Conservation (phyloP, 2,888 invertebrate species). For the Ophioninae sp. region DNA sequence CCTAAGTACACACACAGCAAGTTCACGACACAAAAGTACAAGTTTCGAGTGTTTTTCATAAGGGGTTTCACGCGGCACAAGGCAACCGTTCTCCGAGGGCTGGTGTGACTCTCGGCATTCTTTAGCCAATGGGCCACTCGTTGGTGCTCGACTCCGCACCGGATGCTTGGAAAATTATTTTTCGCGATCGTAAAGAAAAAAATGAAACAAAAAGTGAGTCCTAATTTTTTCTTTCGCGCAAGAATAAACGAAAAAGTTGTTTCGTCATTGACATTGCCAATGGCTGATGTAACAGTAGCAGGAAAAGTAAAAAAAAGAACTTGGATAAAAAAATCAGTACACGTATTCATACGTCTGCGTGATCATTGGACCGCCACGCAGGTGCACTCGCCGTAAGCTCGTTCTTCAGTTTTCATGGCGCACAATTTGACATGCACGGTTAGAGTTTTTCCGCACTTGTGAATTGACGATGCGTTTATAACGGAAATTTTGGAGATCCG, state of each 20-base stretch:
- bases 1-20: slow-evolving; percentile 36
- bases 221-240: slow-evolving; percentile 32
- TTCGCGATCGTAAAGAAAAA: slow-evolving; percentile 31
- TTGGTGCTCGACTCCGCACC: slow-evolving; percentile 22
- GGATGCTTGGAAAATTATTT: slow-evolving; percentile 51
- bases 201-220: slow-evolving; percentile 23
- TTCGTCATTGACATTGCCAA: slow-evolving; percentile 12
- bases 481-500: slow-evolving; percentile 15
- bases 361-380: background rate
- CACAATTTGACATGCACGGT: slow-evolving; percentile 12
- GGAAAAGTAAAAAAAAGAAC: background rate
- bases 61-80: slow-evolving; percentile 27
- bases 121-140: slow-evolving; percentile 19
- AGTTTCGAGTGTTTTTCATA: slow-evolving; percentile 39
- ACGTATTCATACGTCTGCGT: background rate
- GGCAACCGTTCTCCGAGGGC: slow-evolving; percentile 24
- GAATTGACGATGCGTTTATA: slow-evolving; percentile 31
- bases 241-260: slow-evolving; percentile 25
- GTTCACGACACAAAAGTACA: slow-evolving; percentile 52
- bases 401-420: slow-evolving; percentile 21
- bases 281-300: background rate
- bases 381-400: slow-evolving; percentile 5
- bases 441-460: slow-evolving; percentile 5
- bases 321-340: background rate
- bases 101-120: slow-evolving; percentile 24